Conservation (phyloP, 2,797 vertebrate species). For the Botia almorhae region DNA sequence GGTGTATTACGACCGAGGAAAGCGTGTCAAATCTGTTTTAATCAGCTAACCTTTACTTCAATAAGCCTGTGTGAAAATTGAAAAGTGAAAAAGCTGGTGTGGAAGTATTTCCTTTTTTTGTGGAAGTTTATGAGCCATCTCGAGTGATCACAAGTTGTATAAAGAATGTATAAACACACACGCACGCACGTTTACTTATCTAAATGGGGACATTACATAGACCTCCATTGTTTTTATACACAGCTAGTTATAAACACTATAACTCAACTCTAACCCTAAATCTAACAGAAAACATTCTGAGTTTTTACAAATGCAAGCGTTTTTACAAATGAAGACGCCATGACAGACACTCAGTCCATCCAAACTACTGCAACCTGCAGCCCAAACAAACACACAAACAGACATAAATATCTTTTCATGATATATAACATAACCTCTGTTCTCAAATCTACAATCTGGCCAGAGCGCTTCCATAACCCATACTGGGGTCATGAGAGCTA, state of each 20-base stretch:
- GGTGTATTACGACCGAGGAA: neutral
- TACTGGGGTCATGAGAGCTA: neutral
- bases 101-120: neutral
- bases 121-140: neutral
- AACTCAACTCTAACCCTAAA: too few relatives aligned
- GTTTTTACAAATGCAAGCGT: too few relatives aligned
- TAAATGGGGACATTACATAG: too few relatives aligned
- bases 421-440: conserved; percentile 25
- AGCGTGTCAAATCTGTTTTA: neutral
- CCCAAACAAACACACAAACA: neutral
- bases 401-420: conserved; percentile 14
- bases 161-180: too few relatives aligned
- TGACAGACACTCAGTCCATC: conserved; percentile 62
- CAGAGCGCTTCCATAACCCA: neutral
- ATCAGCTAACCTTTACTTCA: neutral
- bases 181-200: too few relatives aligned
- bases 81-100: neutral
- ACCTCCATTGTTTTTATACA: too few relatives aligned
- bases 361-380: conserved; percentile 52
- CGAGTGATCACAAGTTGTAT: too few relatives aligned
- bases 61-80: neutral
- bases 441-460: neutral
- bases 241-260: too few relatives aligned
- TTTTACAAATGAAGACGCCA: too few relatives aligned
- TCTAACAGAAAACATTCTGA: too few relatives aligned